Base-by-base conservation (phyloP, 2,888 invertebrate species). In the Chrysomela aeneicollis region DNA sequence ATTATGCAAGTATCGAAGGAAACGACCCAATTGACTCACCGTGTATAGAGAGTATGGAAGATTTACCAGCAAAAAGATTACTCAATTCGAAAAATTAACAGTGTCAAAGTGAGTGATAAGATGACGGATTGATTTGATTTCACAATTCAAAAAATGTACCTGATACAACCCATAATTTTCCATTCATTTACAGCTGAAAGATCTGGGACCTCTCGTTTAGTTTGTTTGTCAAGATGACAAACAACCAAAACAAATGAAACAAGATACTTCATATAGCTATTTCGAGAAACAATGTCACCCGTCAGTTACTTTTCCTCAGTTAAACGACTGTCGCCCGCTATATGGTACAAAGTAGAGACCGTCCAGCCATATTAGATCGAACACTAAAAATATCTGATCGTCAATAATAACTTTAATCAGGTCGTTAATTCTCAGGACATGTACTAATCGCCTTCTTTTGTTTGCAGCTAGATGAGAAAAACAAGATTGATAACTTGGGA, bases 371-470 rank as follows among this genome's bases (percentile, higher is more conserved):
- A 46, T 67, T 63, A 63, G 67, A 50, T 52, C 19, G 42, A 64
- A 53, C 63, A 66, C 62, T 70, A 66, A 70, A 70, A 67, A 64
- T 70, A 63, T 66, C 66, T 64, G 58, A 66, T 70, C 61, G 49
- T 59, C 64, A 55, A 55, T 63, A 70, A 67, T 66, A 68, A 66
- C 42, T 42, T 42, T 66, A 70, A 70, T 67, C 51, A 58, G 60
- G 64, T 62, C 67, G 64, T 70, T 70, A 63, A 55, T 62, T 67
- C 53, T 55, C 58, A 52, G 54, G 63, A 59, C 66, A 62, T 64
- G 65, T 65, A 67, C 64, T 64, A 66, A 70, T 70, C 66, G 63
- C 55, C 53, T 59, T n/a, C 35, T 63, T 64, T 68, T 68, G 47
- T 61, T 61, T 22, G 26, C 37, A 42, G 30, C n/a, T 46, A 46